Evolutionary conservation across 1,140 invertebrate species (phyloP), one percentile per base, ranked within the genome.

Genomic region (Galendromus occidentalis): DNA sequence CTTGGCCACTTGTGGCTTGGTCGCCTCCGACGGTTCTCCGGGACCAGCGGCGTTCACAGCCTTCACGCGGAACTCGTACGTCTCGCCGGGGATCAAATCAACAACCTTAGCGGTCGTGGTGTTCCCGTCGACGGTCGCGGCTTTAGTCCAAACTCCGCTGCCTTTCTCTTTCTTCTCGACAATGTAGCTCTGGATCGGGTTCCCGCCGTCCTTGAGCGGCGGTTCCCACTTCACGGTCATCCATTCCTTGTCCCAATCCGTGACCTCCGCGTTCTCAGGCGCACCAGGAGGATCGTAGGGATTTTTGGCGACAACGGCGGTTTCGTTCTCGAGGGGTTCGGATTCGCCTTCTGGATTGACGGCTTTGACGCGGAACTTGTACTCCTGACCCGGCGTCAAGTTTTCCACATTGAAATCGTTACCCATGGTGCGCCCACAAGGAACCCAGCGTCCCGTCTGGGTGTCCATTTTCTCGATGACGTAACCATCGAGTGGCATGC

Each of bases 301-400:
- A 86, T 98, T 91, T 78, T 95, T 96, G 55, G 94, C 92, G 70
- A 93, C 80, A 64, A 94, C 94, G 20, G 89, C 84, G 65, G 86
- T 84, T 69, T 88, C 81, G 17, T 91, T 93, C 74, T 92, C 89
- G 25, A 99, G 78, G n/a, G 92, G 92, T 73, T 96, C 90, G 20
- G 91, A 95, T 77, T 92, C 89, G 42, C 94, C 93, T 78, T 97
- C 90, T 71, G 89, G 91, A 75, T 98, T 98, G 7, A 96, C 78
- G 9, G 95, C 95, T 72, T 92, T 93, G 1, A 98, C 93, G 66
- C 94, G 82, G 84, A 98, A 98, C 78, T 94, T 89, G 75, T 98
- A 98, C 73, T 95, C 90, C 73, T 96, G 88, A 66, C 92, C 93
- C 66, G 91, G 86, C 67, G 86, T 87, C 42, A 92, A 75, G 25